Conservation (phyloP, 2,888 invertebrate genomes). For the Drosophila paracracens region DNA sequence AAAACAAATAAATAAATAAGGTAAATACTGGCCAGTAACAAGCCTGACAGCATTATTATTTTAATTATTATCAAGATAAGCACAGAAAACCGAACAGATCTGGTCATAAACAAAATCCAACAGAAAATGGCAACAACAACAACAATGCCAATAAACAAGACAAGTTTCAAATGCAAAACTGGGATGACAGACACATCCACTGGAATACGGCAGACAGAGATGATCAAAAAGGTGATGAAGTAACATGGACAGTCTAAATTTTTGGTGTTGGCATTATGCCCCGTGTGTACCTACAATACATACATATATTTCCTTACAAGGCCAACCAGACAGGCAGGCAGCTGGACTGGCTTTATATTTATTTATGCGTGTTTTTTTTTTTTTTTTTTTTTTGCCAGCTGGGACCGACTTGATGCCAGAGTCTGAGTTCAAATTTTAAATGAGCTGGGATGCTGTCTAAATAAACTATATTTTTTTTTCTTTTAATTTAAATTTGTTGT, state of each 20-base stretch:
- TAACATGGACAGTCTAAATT: slow-evolving; percentile 68
- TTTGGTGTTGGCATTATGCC: slow-evolving; percentile 20
- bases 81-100: slow-evolving; percentile 13
- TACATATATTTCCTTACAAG: slow-evolving; percentile 54
- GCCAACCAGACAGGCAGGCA: slow-evolving; percentile 64
- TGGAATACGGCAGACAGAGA: slow-evolving; percentile 18
- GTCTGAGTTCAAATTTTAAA: slow-evolving; percentile 8
- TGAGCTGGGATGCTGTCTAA: slow-evolving; percentile 43
- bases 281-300: slow-evolving; percentile 1
- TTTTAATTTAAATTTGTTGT: slow-evolving; percentile 17
- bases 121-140: slow-evolving; percentile 14
- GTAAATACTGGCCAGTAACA: slow-evolving; percentile 28
- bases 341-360: slow-evolving; percentile 40
- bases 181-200: slow-evolving; percentile 39
- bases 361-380: slow-evolving; percentile 15
- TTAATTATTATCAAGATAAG: slow-evolving; percentile 66
- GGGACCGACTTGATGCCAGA: slow-evolving; percentile 5
- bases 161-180: slow-evolving; percentile 66
- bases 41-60: slow-evolving; percentile 40
- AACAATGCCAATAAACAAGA: slow-evolving; percentile 20
- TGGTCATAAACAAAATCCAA: slow-evolving; percentile 18
- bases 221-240: slow-evolving; percentile 69
- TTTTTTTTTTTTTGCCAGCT: slow-evolving; percentile 35
- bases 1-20: slow-evolving; percentile 10
- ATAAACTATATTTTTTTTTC: slow-evolving; percentile 11